Conservation (phyloP, 2,797 vertebrate species). For the Cuculus canorus region DNA sequence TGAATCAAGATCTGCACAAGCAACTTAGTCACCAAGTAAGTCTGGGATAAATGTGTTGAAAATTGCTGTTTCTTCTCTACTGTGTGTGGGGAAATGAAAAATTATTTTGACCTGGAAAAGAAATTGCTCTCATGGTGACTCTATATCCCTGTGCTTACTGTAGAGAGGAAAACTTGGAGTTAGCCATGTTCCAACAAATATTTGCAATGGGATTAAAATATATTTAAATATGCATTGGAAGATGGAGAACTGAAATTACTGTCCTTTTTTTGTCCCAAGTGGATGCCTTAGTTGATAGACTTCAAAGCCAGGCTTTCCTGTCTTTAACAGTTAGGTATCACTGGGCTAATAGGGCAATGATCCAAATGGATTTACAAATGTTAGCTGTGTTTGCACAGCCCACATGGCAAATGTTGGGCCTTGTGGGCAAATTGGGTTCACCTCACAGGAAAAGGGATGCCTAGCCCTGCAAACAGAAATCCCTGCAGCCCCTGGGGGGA, state of each 20-base stretch:
- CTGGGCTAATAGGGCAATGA: not conserved
- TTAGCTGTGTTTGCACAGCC: not conserved
- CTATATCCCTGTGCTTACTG: not conserved
- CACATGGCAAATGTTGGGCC: rapidly evolving
- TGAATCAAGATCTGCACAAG: not conserved
- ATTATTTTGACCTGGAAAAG: not conserved
- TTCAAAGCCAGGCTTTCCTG: not conserved
- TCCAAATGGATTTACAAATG: not conserved
- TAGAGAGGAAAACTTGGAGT: not conserved
- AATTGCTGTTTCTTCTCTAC: not conserved
- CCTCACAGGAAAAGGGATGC: not conserved
- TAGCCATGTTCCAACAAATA: not conserved
- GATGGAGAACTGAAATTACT: not conserved
- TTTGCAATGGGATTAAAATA: not conserved
- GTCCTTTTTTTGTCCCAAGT: not conserved
- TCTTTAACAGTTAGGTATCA: not conserved
- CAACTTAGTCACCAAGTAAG: not conserved
- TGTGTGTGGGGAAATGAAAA: not conserved
- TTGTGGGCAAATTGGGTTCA: not conserved
- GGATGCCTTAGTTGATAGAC: not conserved
- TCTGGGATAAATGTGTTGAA: not conserved
- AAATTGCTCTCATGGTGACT: not conserved
- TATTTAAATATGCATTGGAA: not conserved
- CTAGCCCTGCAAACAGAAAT: not conserved
- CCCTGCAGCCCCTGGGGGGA: rapidly evolving